These are phyloP conservation scores for Muntiacus muntjak DNA, from an alignment of 2,113 vertebrate genomes.

Conservation along the genomic window DNA sequence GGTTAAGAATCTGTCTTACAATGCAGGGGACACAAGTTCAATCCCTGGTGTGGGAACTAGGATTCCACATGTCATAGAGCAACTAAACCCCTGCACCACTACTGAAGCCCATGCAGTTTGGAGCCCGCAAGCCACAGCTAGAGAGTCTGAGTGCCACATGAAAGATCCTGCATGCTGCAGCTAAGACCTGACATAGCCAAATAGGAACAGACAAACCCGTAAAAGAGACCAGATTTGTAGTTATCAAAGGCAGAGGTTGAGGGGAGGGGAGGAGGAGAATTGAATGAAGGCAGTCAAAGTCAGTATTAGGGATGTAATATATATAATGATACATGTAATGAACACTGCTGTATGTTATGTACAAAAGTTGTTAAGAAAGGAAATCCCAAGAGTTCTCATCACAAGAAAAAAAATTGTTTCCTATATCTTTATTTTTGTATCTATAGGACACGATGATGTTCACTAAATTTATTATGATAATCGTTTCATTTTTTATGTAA, in stretches of 20 bases:
- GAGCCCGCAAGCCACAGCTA: neutral
- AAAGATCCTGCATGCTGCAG: neutral
- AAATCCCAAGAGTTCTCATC: neutral
- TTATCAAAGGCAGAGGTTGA: neutral
- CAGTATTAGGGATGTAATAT: neutral
- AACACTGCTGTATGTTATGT: neutral
- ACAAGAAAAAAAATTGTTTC: neutral
- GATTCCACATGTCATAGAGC: neutral
- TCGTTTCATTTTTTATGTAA: neutral
- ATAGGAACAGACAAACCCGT: neutral
- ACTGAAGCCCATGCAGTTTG: neutral
- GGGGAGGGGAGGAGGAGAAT: neutral
- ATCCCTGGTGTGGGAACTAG: neutral
- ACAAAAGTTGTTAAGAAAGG: neutral
- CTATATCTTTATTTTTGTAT: neutral
- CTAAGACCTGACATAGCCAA: neutral
- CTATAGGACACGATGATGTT: neutral
- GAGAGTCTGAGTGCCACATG: neutral
- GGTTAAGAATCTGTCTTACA: neutral
- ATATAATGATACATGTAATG: neutral
- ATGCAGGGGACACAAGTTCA: neutral
- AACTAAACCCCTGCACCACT: neutral
- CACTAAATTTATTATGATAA: neutral
- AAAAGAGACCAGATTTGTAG: neutral
- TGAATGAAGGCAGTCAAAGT: neutral